A percentile compares a stretch with the other conserved stretches of the same genome.
Conservation (phyloP, 2,113 vertebrate species). For the Apaloderma vittatum region DNA sequence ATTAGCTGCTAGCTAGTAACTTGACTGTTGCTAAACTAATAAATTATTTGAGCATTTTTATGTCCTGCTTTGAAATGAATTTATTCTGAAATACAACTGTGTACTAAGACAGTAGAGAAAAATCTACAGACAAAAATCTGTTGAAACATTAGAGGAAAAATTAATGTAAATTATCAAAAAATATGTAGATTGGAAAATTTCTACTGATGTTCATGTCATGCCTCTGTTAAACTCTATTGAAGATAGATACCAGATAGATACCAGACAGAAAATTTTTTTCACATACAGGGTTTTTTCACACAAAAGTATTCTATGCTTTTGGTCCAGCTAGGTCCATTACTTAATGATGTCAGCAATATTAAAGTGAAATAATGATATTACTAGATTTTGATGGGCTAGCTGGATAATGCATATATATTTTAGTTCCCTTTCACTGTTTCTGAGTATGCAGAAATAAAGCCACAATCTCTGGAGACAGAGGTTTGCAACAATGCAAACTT, state of each 20-base stretch:
- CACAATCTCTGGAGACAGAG: not conserved
- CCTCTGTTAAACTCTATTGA: not conserved
- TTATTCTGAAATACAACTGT: not conserved
- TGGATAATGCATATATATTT: not conserved
- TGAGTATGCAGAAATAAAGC: not conserved
- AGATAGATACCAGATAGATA: no score
- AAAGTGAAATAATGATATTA: not conserved
- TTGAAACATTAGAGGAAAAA: not conserved
- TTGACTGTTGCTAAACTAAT: conserved; percentile 32
- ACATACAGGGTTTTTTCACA: not conserved
- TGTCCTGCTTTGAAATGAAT: conserved; percentile 31
- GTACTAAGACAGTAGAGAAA: not conserved
- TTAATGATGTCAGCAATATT: not conserved
- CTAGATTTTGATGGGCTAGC: not conserved
- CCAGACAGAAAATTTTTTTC: not conserved
- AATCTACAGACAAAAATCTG: not conserved
- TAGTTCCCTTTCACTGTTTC: not conserved
- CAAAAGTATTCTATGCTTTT: not conserved
- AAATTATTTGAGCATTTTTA: conserved; percentile 44
- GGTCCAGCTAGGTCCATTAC: not conserved
- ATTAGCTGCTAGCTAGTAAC: not conserved
- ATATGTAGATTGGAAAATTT: not conserved
- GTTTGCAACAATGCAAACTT: not conserved
- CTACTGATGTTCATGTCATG: not conserved
- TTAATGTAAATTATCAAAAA: not conserved